These are phyloP conservation scores for Picus viridis DNA, from an alignment of 2,797 vertebrate species.

Conservation along the genomic window DNA sequence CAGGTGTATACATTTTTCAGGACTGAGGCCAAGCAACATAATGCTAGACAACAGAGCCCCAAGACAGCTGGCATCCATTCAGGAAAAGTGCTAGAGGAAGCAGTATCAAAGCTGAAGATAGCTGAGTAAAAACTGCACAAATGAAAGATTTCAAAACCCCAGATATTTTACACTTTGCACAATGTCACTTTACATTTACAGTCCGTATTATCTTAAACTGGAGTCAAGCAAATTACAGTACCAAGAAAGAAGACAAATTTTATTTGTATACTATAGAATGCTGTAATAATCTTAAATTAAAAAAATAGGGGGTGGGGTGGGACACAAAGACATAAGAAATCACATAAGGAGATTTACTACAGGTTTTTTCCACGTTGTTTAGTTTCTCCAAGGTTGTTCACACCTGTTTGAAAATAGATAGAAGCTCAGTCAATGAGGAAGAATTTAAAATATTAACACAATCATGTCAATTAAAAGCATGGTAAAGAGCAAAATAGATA, in stretches of 20 bases:
- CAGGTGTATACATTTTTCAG: conserved; percentile 46
- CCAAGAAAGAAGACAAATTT: not conserved
- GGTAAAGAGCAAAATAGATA: not conserved
- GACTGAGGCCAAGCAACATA: not conserved
- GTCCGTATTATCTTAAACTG: not conserved
- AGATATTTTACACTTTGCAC: not conserved
- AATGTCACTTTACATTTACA: not conserved
- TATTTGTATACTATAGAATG: not conserved
- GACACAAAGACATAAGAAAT: not conserved
- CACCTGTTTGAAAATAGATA: not conserved
- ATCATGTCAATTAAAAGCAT: not conserved
- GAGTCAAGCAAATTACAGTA: not conserved
- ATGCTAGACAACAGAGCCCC: not conserved
- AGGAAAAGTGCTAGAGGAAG: not conserved
- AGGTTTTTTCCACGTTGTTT: too few relatives aligned
- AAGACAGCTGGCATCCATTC: conserved; percentile 15
- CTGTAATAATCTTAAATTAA: not conserved
- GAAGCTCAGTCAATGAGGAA: not conserved
- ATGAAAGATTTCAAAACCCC: not conserved
- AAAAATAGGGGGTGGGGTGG: not conserved
- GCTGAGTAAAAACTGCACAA: not conserved
- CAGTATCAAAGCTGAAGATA: not conserved
- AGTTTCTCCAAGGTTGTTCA: not conserved
- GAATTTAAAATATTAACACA: not conserved
- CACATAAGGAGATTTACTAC: not conserved